phyloP scores from a whole-genome alignment of 2,888 invertebrate genomes.

The Harpagoxenus sublaevis region DNA sequence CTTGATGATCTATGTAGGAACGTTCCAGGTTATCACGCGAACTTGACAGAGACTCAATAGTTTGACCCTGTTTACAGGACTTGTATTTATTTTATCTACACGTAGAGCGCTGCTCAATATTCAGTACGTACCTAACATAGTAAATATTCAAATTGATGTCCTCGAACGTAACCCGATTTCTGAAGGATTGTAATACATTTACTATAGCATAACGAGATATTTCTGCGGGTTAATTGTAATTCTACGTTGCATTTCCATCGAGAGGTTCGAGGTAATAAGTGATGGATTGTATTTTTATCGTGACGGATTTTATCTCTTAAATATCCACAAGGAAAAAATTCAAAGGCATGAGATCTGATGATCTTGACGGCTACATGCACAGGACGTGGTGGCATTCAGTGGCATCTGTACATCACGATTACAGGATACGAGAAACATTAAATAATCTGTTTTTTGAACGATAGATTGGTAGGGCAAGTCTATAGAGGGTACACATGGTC shows the following conservation, averaged over 20 bases:
- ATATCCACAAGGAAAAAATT: not conserved
- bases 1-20: not conserved
- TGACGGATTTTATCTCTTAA: not conserved
- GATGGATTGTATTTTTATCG: not conserved
- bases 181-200: not conserved
- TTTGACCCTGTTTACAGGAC: not conserved
- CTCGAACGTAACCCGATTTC: not conserved
- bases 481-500: no score
- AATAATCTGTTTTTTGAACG: not conserved
- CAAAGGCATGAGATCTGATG: not conserved
- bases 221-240: not conserved
- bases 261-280: no score
- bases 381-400: not conserved
- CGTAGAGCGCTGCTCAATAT: not conserved
- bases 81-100: not conserved
- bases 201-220: not conserved
- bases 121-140: not conserved
- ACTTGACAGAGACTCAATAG: not conserved
- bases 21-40: not conserved
- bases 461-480: not conserved
- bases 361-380: not conserved
- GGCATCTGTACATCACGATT: not conserved
- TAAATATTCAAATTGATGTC: not conserved
- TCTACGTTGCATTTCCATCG: not conserved
- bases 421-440: not conserved